Evolutionary conservation across 2,113 vertebrate species (phyloP).

Genomic region (Pardalotus punctatus): DNA sequence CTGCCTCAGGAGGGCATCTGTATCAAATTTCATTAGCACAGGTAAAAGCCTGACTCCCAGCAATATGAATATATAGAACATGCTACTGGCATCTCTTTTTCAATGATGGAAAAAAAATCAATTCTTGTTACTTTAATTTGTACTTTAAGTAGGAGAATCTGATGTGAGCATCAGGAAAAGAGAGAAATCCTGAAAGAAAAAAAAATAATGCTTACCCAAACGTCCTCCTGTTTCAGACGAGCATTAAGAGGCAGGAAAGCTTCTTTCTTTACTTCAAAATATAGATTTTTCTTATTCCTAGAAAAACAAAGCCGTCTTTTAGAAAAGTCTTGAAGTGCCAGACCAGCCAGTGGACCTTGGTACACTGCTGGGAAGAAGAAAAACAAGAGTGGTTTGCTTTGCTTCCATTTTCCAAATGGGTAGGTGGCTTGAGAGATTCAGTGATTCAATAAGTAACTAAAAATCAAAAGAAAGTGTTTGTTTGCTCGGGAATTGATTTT

Average conservation of each 20-base stretch:
- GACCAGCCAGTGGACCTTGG: neutral
- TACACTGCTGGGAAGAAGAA: neutral
- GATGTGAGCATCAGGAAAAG: neutral
- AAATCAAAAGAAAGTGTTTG: neutral
- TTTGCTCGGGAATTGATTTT: neutral
- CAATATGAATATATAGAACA: neutral
- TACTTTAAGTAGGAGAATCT: neutral
- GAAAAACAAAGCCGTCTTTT: neutral
- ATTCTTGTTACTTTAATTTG: neutral
- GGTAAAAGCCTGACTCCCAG: neutral
- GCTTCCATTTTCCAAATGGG: neutral
- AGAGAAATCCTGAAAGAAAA: neutral
- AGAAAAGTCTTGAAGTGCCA: neutral
- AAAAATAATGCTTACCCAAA: neutral
- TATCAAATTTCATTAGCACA: neutral
- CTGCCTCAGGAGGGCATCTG: neutral
- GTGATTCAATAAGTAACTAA: neutral
- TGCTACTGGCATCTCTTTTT: neutral
- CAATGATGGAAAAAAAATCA: neutral
- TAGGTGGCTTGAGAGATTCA: neutral
- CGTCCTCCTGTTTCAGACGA: neutral
- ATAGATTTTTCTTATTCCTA: neutral
- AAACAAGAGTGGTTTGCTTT: neutral
- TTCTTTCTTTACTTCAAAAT: neutral
- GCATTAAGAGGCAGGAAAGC: neutral